Evolutionary conservation across 2,797 vertebrate species (phyloP).

Genomic region (Argyrosomus regius): DNA sequence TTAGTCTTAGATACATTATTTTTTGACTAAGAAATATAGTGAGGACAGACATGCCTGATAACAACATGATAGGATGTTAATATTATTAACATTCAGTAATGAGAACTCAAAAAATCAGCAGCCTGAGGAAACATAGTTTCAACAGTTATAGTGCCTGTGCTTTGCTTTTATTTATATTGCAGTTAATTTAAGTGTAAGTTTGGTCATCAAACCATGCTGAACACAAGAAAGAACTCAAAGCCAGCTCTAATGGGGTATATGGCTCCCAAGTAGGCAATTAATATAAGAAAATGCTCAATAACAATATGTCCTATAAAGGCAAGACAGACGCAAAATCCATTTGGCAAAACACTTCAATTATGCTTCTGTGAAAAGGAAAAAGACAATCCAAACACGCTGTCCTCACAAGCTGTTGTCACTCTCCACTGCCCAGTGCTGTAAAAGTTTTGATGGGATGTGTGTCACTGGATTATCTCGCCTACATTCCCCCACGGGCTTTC

Average conservation of each 20-base stretch:
- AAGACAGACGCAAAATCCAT: constrained; percentile 16
- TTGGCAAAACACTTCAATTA: constrained; percentile 33
- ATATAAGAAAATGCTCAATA: constrained; percentile 29
- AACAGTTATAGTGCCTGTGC: neutral
- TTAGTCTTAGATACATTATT: constrained; percentile 23
- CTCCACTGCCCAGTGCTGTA: constrained; percentile 59
- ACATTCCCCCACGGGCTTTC: constrained; percentile 65
- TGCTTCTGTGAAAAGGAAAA: constrained; percentile 29
- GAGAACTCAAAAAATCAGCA: constrained; percentile 5
- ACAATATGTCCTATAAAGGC: constrained; percentile 12
- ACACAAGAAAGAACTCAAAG: constrained; percentile 35
- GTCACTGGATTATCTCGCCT: constrained; percentile 78
- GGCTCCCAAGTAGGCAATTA: constrained; percentile 18
- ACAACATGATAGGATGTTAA: neutral
- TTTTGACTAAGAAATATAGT: constrained; percentile 4
- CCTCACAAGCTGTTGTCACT: constrained; percentile 55
- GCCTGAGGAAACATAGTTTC: constrained; percentile 1
- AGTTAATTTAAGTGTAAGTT: constrained; percentile 17
- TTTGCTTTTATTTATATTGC: constrained; percentile 29
- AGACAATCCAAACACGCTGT: constrained; percentile 23
- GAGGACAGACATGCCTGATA: neutral
- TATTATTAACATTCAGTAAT: constrained; percentile 7
- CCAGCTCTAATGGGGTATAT: constrained; percentile 8
- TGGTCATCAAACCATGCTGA: constrained; percentile 15
- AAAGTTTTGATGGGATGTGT: constrained; percentile 76